These are phyloP conservation scores for Heterodera filipjevi DNA, from an alignment of 2,888 invertebrate species.

Conservation along the genomic window DNA sequence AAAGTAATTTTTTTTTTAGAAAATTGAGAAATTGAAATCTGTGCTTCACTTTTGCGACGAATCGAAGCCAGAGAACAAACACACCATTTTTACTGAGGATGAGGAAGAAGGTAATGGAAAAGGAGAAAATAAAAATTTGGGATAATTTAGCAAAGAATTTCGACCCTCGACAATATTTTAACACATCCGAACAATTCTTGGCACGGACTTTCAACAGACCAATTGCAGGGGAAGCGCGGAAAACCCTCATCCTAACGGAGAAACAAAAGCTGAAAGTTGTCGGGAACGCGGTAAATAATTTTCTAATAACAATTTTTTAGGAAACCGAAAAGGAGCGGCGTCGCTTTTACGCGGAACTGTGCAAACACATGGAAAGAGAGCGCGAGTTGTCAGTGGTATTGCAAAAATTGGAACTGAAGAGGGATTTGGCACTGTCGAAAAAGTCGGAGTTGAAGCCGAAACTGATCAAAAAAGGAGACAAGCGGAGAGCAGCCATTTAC, in stretches of 20 bases:
- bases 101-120: conserved; percentile 49
- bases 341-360: conserved; percentile 57
- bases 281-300: neutral
- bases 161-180: conserved; percentile 75
- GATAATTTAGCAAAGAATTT: conserved; percentile 70
- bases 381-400: conserved; percentile 56
- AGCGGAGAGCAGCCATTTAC: conserved; percentile 57
- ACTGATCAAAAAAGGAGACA: conserved; percentile 50
- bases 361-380: conserved; percentile 57
- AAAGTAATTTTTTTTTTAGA: conserved; percentile 38
- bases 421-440: conserved; percentile 46
- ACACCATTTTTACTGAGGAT: conserved; percentile 58
- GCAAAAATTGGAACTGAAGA: conserved; percentile 59
- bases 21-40: conserved; percentile 58
- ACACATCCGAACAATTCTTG: conserved; percentile 78
- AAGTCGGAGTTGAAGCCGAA: conserved; percentile 53
- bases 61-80: conserved; percentile 36
- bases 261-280: neutral
- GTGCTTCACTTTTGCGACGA: conserved; percentile 49
- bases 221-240: conserved; percentile 48
- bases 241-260: neutral
- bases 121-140: too few species aligned
- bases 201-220: conserved; percentile 76
- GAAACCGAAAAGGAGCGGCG: conserved; percentile 47
- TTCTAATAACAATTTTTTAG: too few species aligned